These are phyloP conservation scores for Spheniscus mendiculus DNA, from an alignment of 2,113 vertebrate species.

Conservation along the genomic window DNA sequence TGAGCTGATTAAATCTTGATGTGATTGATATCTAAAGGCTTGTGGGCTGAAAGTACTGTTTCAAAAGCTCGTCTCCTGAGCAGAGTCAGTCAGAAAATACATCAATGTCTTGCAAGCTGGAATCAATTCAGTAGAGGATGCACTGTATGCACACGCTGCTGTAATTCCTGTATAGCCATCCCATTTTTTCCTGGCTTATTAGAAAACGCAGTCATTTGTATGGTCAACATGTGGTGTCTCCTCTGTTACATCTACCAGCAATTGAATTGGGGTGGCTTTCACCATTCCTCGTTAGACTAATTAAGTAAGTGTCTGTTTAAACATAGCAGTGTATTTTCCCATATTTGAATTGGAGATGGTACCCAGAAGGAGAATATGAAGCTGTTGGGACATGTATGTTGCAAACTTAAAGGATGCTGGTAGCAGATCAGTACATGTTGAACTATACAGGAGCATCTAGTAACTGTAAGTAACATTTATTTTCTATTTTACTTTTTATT, in stretches of 20 bases:
- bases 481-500: background rate
- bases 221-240: constrained; percentile 21
- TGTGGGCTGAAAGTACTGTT: constrained; percentile 31
- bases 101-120: constrained; percentile 51
- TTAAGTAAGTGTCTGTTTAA: constrained; percentile 39
- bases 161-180: constrained; percentile 47
- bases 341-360: background rate
- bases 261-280: background rate
- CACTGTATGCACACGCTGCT: constrained; percentile 11
- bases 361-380: constrained; percentile 31
- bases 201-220: background rate
- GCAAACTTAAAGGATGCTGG: constrained; percentile 69
- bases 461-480: constrained; percentile 58
- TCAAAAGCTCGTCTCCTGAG: constrained; percentile 54
- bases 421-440: constrained; percentile 45
- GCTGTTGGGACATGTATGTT: constrained; percentile 7
- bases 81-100: constrained; percentile 56
- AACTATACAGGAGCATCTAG: background rate
- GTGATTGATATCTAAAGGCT: constrained; percentile 32
- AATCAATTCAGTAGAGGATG: constrained; percentile 38
- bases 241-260: background rate
- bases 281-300: background rate
- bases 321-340: background rate
- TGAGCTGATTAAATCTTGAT: constrained; percentile 31
- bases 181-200: constrained; percentile 23